Base-by-base conservation (phyloP, 2,797 vertebrate species). In the Parauchenoglanis punctatus region DNA sequence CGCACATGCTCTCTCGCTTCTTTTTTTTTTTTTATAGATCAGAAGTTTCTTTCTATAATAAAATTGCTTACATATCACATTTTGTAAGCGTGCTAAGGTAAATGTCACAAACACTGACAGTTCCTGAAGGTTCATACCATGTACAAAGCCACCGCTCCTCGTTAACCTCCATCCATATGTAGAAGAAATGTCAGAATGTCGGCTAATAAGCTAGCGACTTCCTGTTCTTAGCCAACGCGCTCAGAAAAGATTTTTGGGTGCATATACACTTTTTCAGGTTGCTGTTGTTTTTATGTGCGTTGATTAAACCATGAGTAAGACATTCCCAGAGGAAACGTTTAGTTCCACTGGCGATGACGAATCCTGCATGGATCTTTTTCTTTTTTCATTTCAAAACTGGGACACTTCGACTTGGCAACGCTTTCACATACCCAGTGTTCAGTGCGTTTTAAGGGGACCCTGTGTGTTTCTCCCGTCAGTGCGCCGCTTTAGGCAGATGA, bases 271-370 rank as follows among this genome's bases (percentile, higher is more conserved):
- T 77, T 52, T 31, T 25, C 31, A 31, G 40, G 31, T 35, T 65
- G 23, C 11, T 49, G 49, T 18, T 58, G 8, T 87, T 93, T 91
- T 90, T 94, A 90, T 94, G 88, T 90, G 93, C 86, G 85, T 86
- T 91, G 88, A 88, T 91, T 92, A 54, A 63, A 92, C 93, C 92
- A 92, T 94, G 92, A 93, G 92, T 92, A 90, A 90, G 83, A 90
- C 31, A 31, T 31, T 31, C 94, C 94, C 93, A 83, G 76, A 91
- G 94, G 95, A 93, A 92, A 94, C 90, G 78, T 92, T 93, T 92
- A 90, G 90, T 90, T 92, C 89, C 91, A 87, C 88, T 88, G 90
- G 92, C 88, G 91, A 92, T 89, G 88, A 85, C 88, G 92, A 91
- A 91, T 91, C 90, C 93, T 86, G 77, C 75, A 90, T 89, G 93